Conservation (phyloP, 1,140 invertebrate genomes). For the Lethrus apterus region DNA sequence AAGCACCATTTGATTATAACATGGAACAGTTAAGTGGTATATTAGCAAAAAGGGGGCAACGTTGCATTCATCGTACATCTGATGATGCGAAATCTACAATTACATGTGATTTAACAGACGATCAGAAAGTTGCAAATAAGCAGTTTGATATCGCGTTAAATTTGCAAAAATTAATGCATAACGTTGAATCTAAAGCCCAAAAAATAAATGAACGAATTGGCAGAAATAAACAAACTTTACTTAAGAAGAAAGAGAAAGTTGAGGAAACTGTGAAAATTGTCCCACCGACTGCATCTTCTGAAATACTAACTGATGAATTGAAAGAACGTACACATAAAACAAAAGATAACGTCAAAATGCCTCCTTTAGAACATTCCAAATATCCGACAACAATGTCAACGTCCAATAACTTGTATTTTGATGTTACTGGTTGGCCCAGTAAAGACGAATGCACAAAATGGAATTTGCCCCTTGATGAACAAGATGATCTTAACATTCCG, state of each 20-base stretch:
- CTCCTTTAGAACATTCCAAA: conserved; percentile 21
- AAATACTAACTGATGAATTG: too few relatives aligned
- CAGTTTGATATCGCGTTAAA: conserved; percentile 43
- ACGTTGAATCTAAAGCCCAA: conserved; percentile 60
- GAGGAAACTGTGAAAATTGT: conserved; percentile 4
- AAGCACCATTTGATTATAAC: conserved; percentile 47
- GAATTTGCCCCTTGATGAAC: conserved; percentile 32
- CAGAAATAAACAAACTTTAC: conserved; percentile 12
- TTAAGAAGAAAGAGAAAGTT: not conserved
- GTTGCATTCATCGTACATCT: conserved; percentile 45
- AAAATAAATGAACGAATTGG: conserved; percentile 32
- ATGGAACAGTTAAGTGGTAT: conserved; percentile 24
- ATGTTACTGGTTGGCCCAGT: conserved; percentile 32
- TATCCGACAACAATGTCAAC: conserved; percentile 32
- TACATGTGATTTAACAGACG: conserved; percentile 45
- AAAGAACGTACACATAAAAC: not conserved
- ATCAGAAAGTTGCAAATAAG: conserved; percentile 39
- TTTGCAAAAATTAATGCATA: conserved; percentile 47
- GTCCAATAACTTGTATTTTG: conserved; percentile 32
- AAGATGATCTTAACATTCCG: conserved; percentile 44
- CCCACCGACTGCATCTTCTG: not conserved
- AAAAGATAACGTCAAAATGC: conserved; percentile 11
- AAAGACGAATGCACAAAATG: conserved; percentile 35
- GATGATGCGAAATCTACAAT: conserved; percentile 44
- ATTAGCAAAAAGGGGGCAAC: conserved; percentile 39